Evolutionary conservation across 2,888 invertebrate species (phyloP).

Genomic region (Tuberolachnus salignus): DNA sequence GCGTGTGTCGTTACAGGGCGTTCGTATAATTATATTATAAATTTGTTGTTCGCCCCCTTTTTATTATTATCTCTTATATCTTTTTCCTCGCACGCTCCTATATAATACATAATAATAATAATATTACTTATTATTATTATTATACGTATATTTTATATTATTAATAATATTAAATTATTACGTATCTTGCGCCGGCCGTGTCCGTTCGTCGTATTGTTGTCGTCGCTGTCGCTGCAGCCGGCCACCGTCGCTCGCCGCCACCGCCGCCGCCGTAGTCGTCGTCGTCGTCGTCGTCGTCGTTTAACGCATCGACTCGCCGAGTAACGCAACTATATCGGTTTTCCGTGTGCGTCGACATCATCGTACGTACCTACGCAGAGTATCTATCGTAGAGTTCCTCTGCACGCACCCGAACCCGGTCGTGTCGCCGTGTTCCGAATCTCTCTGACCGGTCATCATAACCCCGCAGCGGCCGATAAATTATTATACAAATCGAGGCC

Average conservation of each 20-base stretch:
- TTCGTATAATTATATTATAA: slow-evolving; percentile 14
- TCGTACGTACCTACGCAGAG: background rate
- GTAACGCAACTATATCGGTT: background rate
- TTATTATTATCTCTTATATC: background rate
- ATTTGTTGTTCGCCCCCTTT: slow-evolving; percentile 45
- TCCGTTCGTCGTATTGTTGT: background rate
- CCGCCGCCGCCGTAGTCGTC: background rate
- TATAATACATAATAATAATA: background rate
- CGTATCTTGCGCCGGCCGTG: slow-evolving; percentile 15
- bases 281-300: background rate
- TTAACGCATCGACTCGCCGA: slow-evolving; percentile 3
- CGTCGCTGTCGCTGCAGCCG: background rate
- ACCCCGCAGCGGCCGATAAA: background rate
- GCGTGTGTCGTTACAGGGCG: slow-evolving; percentile 40
- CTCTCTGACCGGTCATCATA: background rate
- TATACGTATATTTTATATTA: background rate
- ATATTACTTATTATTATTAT: no score
- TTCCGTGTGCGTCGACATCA: slow-evolving; percentile 4
- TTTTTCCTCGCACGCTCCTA: background rate
- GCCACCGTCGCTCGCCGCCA: background rate
- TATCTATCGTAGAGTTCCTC: no score
- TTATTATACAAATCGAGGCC: background rate
- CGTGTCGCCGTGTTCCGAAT: background rate
- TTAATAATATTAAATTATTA: slow-evolving; percentile 7
- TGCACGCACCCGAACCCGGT: background rate